Percentiles rank a stretch among this genome's conserved stretches.
Conservation (phyloP, 2,797 vertebrate genomes). For the Melanitta fusca region DNA sequence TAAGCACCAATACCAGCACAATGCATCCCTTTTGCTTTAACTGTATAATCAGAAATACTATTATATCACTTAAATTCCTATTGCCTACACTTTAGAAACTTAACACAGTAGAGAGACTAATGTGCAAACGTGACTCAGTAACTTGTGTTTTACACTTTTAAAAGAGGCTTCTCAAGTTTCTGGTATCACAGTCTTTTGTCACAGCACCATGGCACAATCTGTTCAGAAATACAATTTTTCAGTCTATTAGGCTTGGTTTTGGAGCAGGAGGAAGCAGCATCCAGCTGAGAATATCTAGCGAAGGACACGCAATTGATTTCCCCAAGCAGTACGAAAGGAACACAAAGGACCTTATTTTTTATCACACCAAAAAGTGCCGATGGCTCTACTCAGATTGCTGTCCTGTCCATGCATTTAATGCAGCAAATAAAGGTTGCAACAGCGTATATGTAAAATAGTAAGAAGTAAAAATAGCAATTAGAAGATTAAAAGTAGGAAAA, state of each 20-base stretch:
- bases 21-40: constrained; percentile 44
- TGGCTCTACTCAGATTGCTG: neutral
- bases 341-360: neutral
- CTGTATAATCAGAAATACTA: constrained; percentile 48
- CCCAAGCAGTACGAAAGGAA: neutral
- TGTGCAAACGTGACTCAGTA: neutral
- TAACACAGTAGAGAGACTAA: constrained; percentile 29
- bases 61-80: constrained; percentile 35
- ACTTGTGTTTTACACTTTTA: neutral
- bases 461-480: neutral
- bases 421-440: neutral
- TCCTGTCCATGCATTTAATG: neutral
- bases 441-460: neutral
- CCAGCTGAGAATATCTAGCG: neutral
- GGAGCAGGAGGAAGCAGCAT: constrained; percentile 3
- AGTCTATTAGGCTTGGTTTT: neutral
- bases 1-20: constrained; percentile 55
- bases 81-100: constrained; percentile 46
- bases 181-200: neutral
- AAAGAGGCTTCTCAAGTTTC: constrained; percentile 21
- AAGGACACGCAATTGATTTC: neutral
- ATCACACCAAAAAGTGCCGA: neutral
- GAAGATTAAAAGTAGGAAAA: neutral
- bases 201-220: constrained; percentile 29
- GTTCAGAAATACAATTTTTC: neutral